Evolutionary conservation across 2,797 vertebrate species (phyloP), one percentile per base, ranked within the genome.

Genomic region (Molothrus aeneus): DNA sequence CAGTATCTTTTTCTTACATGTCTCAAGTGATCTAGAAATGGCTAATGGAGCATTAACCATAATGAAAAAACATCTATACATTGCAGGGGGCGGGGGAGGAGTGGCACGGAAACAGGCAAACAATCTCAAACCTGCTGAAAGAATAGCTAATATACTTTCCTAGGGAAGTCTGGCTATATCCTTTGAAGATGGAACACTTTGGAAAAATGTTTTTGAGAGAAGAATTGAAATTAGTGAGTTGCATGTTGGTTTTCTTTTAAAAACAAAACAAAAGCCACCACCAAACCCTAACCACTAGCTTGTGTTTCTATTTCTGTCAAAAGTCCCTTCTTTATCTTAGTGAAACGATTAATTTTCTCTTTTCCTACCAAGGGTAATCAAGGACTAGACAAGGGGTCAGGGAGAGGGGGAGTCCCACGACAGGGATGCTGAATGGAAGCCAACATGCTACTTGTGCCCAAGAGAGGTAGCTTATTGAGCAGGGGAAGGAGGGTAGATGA

Each of bases 81-180:
- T 45, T 60, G 7, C 0, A 1, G 8, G 5, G 5, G 13, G 4
- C 2, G 12, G 6, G 7, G 13, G 7, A 11, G 5, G 25, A 50
- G 16, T 2, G 7, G 4, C 19, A 6, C 1, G 3, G n/a, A 10
- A 77, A n/a, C 65, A 64, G 28, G 17, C 14, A 64, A n/a, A 65
- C 11, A 17, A 70, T 51, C 5, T 19, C 10, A 54, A 78, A 54
- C 19, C 13, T 53, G 8, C 40, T 69, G 13, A 18, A 84, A 51
- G 11, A 56, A 84, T 28, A 36, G 19, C 11, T 64, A 36, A 51
- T 24, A 18, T 19, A 53, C 5, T 47, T 6, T 81, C 21, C n/a
- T 50, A 24, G 48, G 31, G 9, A 71, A n/a, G 15, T 60, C 47
- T 78, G 36, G 5, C 54, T 65, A 3, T 63, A 42, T 42, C 14